Percentiles rank a stretch among this genome's conserved stretches.
Evolutionary conservation across 2,113 vertebrate genomes (phyloP).

Genomic region (Cettia cetti): DNA sequence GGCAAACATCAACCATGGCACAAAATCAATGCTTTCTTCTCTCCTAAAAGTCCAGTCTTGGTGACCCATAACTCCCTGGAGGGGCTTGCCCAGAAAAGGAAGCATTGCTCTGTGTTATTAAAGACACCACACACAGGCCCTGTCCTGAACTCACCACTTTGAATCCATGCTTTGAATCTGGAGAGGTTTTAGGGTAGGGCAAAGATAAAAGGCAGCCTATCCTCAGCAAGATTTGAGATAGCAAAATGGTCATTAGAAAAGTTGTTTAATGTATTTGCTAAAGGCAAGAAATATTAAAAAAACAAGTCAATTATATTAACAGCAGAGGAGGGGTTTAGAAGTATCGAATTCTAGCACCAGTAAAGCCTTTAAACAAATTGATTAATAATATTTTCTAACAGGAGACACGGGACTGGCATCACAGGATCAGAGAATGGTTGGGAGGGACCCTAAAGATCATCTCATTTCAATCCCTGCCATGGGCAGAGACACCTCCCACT

Average conservation of each 20-base stretch:
- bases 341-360: not conserved
- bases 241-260: not conserved
- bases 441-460: not conserved
- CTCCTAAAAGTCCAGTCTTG: not conserved
- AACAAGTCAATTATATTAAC: not conserved
- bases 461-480: not conserved
- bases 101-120: not conserved
- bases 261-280: not conserved
- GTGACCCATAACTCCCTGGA: not conserved
- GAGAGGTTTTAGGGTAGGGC: not conserved
- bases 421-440: not conserved
- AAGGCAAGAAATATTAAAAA: not conserved
- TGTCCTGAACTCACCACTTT: not conserved
- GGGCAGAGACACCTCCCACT: not conserved
- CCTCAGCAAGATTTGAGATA: not conserved
- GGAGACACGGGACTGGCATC: not conserved
- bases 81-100: not conserved
- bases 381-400: not conserved
- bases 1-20: not conserved
- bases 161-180: not conserved
- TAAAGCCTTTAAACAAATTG: not conserved
- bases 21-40: slow-evolving; percentile 4
- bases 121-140: not conserved
- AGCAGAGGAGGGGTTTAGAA: not conserved
- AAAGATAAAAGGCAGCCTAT: not conserved